Percentiles rank a stretch among this genome's conserved stretches.
These are phyloP conservation scores for Myripristis murdjan DNA, from an alignment of 2,797 vertebrate genomes.

Conservation along the genomic window DNA sequence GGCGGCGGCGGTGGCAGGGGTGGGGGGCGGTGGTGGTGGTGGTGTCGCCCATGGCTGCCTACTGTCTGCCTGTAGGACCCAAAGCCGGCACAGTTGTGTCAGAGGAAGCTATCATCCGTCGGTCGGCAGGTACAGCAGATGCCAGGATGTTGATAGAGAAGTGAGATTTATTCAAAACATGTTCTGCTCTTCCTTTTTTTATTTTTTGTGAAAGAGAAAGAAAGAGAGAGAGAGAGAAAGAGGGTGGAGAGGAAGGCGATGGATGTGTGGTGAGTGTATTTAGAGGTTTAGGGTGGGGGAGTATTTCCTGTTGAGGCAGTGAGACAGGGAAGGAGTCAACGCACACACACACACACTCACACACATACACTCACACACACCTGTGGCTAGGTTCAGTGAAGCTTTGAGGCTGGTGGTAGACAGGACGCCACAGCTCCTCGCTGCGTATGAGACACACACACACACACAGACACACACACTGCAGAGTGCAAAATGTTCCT, in stretches of 20 bases:
- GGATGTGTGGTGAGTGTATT: conserved; percentile 40
- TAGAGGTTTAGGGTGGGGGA: conserved; percentile 1
- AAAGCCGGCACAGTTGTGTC: conserved; percentile 11
- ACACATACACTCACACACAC: conserved; percentile 60
- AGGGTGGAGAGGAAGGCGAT: conserved; percentile 45
- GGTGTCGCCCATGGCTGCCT: conserved; percentile 50
- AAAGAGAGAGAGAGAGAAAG: no score
- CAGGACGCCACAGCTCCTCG: background rate
- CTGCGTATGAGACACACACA: no score
- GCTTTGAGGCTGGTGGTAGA: conserved; percentile 30
- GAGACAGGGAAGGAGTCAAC: conserved; percentile 23
- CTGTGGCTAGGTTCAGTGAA: conserved; percentile 35
- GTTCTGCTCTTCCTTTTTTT: conserved; percentile 43
- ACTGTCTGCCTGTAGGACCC: conserved; percentile 54
- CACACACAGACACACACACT: conserved; percentile 26
- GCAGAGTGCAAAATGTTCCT: conserved; percentile 21
- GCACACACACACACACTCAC: no score
- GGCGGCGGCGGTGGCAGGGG: background rate
- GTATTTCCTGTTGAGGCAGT: conserved; percentile 71
- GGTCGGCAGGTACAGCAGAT: conserved; percentile 16
- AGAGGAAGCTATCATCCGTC: conserved; percentile 42
- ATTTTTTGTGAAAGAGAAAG: no score
- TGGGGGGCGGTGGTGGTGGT: conserved; percentile 27
- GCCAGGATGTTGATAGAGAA: conserved; percentile 9
- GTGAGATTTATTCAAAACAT: background rate